Conservation (phyloP, 2,113 vertebrate species). For the Aegypius monachus region DNA sequence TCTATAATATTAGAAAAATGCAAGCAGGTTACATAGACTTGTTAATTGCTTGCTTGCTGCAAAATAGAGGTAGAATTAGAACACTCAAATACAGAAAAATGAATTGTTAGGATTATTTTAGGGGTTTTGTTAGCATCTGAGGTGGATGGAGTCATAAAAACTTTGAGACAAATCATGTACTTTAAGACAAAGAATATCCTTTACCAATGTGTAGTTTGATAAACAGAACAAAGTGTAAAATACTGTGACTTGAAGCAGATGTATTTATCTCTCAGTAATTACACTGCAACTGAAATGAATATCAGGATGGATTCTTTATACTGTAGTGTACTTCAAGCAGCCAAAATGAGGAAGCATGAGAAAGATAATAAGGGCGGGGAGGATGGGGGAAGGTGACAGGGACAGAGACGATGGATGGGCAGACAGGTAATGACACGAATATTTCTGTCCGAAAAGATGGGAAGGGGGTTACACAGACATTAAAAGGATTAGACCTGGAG, state of each 20-base stretch:
- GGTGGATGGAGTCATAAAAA: neutral
- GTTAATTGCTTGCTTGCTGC: neutral
- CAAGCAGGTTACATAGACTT: neutral
- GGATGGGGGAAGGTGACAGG: no score
- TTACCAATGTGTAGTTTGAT: neutral
- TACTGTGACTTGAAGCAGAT: neutral
- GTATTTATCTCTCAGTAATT: neutral
- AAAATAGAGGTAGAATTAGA: neutral
- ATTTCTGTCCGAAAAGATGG: neutral
- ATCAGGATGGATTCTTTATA: neutral
- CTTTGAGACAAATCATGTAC: neutral
- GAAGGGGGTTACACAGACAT: neutral
- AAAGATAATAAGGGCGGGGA: neutral
- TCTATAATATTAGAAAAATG: neutral
- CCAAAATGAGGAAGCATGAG: neutral
- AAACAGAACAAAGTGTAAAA: neutral
- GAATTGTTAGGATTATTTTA: neutral
- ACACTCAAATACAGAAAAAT: neutral
- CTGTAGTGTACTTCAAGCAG: neutral
- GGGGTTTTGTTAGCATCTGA: neutral
- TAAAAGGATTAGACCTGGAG: neutral
- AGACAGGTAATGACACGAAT: neutral
- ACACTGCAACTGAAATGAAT: neutral
- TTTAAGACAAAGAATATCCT: neutral
- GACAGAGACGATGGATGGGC: no score